Base-by-base conservation (phyloP, 1,140 invertebrate genomes). In the Metaphire vulgaris region DNA sequence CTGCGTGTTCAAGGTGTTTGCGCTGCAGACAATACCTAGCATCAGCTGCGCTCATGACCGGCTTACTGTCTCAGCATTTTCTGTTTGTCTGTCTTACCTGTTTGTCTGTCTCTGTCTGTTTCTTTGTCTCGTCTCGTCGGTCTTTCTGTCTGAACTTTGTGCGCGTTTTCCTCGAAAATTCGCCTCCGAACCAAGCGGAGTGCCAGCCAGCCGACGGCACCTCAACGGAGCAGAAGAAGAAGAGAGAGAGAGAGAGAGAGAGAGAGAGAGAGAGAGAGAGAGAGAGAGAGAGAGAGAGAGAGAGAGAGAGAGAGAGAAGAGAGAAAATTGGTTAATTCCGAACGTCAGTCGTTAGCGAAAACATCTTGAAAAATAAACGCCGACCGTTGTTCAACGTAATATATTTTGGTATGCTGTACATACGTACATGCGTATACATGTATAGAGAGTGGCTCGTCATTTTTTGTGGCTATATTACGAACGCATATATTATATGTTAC, bases 221-320 rank as follows among this genome's bases (percentile, higher is more conserved):
- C n/a, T n/a, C n/a, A 21, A 56, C 41, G 41, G 21, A 56, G 41
- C 6, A 56, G 41, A 56, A 56, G 41, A 56, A 56, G 41, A 56
- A 21, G 41, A 21, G 21, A 21, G 21, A 56, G 41, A 6, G 21
- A 6, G 21, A 56, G 21, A 56, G 41, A 56, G 41, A 21, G 21
- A 56, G 41, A 21, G 21, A 21, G 41, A 56, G 41, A 21, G 21
- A 72, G 71, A 89, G 74, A 90, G 91, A 82, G 78, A 56, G 41
- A 56, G 6, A 56, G 6, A 56, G 41, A 21, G 21, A 21, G 41
- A 56, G 41, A 21, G 21, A 78, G 31, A 70, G 71, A 41, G 69
- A 78, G 71, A 76, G 72, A 69, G 68, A 41, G 29, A 71, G 67
- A 6, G 34, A 65, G 29, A 71, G 66, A n/a, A 32, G 33, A 16